Evolutionary conservation across 1,140 invertebrate genomes (phyloP), one percentile per base, ranked within the genome.

Genomic region (Ectropis grisescens): DNA sequence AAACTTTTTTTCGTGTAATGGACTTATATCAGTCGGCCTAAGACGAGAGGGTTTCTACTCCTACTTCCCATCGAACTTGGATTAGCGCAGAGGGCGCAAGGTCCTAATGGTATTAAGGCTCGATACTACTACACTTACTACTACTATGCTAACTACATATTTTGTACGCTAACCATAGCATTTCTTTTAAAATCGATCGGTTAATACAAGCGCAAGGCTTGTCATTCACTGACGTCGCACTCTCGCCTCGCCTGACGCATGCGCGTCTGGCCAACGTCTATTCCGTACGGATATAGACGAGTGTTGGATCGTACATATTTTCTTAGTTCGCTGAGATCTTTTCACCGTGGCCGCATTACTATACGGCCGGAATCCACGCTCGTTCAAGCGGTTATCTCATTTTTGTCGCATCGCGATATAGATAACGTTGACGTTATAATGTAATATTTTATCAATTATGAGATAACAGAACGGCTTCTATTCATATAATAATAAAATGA

Each of bases 131-230:
- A n/a, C n/a, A n/a, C n/a, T n/a, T n/a, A n/a, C n/a, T n/a, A n/a
- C n/a, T n/a, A n/a, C n/a, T n/a, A n/a, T n/a, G n/a, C n/a, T n/a
- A n/a, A n/a, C n/a, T n/a, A n/a, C n/a, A n/a, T n/a, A n/a, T n/a
- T n/a, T 14, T 26, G 11, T 25, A 37, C 25, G 54, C 37, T 65
- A 60, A 55, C 64, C 41, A 53, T 36, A 40, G 62, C 62, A 65
- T 62, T 71, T 74, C 59, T 74, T 74, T 71, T 64, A 57, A 69
- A 79, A 79, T 75, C 74, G 70, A 79, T 79, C 61, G 60, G 58
- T 47, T 75, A 65, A 66, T 76, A 75, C 58, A 67, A 74, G 58
- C 65, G 59, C 69, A 78, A 58, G 56, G 62, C 56, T 72, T 76
- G 70, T 80, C 75, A 76, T 74, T 76, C 71, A 76, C 65, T 75